Conservation (phyloP, 92 coral and sea anemone species). For the Zoanthus gigantus region DNA sequence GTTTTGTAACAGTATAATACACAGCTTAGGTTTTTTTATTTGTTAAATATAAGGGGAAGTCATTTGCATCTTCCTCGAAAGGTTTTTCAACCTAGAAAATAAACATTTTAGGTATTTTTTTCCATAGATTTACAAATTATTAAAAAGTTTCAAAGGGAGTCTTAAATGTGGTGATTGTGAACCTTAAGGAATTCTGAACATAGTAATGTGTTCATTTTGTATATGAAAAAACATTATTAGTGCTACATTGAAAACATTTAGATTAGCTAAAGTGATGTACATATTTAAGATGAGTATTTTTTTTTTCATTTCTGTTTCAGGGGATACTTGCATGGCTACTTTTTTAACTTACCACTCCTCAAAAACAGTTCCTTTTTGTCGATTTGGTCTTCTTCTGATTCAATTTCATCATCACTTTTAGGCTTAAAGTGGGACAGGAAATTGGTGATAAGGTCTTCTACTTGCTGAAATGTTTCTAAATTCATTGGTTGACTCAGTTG, state of each 20-base stretch:
- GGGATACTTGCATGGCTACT: neutral
- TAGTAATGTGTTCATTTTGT: neutral
- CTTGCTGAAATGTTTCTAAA: slow-evolving; percentile 29
- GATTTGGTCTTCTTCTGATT: slow-evolving; percentile 7
- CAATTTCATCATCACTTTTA: neutral
- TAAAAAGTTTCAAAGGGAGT: slow-evolving; percentile 12
- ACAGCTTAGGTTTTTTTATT: neutral
- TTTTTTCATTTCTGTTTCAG: neutral
- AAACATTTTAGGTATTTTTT: neutral
- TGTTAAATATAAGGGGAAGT: too few species aligned
- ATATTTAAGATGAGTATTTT: neutral
- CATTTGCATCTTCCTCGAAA: too few species aligned
- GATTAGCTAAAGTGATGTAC: neutral
- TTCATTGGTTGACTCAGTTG: slow-evolving; percentile 11
- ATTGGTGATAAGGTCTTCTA: slow-evolving; percentile 9
- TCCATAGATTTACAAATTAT: neutral
- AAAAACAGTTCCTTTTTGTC: slow-evolving; percentile 22
- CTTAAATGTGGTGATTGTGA: slow-evolving; percentile 4
- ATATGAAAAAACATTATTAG: neutral
- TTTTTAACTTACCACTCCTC: slow-evolving; percentile 19
- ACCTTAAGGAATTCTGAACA: slow-evolving; percentile 13
- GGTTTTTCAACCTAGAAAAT: neutral
- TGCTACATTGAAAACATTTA: slow-evolving; percentile 5
- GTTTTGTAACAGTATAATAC: too few species aligned
- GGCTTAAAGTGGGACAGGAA: slow-evolving; percentile 18